Evolutionary conservation across 2,888 invertebrate genomes (phyloP).

Genomic region (Halocaridina rubra): DNA sequence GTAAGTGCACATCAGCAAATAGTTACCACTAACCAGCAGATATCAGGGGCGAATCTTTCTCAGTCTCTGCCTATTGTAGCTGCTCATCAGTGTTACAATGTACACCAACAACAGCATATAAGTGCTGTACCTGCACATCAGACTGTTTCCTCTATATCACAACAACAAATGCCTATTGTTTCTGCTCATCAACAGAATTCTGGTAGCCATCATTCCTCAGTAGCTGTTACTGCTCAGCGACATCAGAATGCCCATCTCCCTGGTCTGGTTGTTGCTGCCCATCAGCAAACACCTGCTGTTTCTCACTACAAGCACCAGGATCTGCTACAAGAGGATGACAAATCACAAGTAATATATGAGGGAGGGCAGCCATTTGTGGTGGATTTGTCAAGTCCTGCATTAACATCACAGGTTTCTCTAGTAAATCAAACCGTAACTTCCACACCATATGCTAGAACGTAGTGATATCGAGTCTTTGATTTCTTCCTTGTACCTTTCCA

Average conservation of each 20-base stretch:
- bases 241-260: too few relatives aligned
- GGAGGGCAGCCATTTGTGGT: constrained; percentile 46
- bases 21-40: constrained; percentile 7
- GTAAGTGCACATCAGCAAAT: constrained; percentile 46
- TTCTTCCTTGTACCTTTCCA: too few relatives aligned
- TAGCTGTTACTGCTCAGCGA: background rate
- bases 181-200: constrained; percentile 29
- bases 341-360: constrained; percentile 30
- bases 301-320: background rate
- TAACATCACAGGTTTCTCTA: constrained; percentile 28
- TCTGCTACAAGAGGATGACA: background rate
- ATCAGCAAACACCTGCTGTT: constrained; percentile 35
- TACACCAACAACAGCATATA: background rate
- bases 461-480: too few relatives aligned
- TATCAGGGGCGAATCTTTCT: background rate
- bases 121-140: constrained; percentile 5
- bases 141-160: background rate
- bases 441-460: too few relatives aligned
- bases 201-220: background rate
- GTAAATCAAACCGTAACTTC: constrained; percentile 26
- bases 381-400: constrained; percentile 49
- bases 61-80: background rate
- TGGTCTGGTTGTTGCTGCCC: constrained; percentile 26
- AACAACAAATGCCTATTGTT: constrained; percentile 9
- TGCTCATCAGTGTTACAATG: constrained; percentile 4